phyloP scores from a whole-genome alignment of 2,888 invertebrate species.

The Linnaemya tessellans region DNA sequence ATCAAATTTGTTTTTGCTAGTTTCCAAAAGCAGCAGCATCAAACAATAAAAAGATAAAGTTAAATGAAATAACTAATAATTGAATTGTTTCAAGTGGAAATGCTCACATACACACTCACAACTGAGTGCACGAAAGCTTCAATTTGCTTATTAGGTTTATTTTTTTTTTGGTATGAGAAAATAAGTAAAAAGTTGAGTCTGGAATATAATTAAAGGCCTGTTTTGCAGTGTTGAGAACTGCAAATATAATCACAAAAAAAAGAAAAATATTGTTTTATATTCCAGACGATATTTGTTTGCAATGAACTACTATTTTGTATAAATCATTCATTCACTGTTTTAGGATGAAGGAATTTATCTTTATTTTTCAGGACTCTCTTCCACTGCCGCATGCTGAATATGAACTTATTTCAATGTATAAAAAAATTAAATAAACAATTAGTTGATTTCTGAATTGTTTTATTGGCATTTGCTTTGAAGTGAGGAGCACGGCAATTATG shows the following conservation, averaged over 20 bases:
- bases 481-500: no score
- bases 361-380: no score
- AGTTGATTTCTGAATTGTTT: no score
- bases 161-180: background rate
- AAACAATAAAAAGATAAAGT: slow-evolving; percentile 50
- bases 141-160: slow-evolving; percentile 36
- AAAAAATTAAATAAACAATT: background rate
- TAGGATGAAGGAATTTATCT: no score
- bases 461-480: no score
- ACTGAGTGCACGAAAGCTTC: slow-evolving; percentile 8
- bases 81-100: slow-evolving; percentile 55
- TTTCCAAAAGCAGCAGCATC: slow-evolving; percentile 46
- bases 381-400: no score
- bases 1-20: slow-evolving; percentile 68
- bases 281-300: no score
- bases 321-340: no score
- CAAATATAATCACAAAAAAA: background rate
- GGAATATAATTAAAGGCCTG: slow-evolving; percentile 29
- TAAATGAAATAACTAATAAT: slow-evolving; percentile 62
- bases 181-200: slow-evolving; percentile 30
- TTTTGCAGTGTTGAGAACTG: slow-evolving; percentile 4
- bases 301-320: no score
- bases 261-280: no score
- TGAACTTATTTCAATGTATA: no score
- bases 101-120: background rate